Percentiles rank a stretch among this genome's conserved stretches.
phyloP scores from a whole-genome alignment of 2,888 invertebrate genomes.

The Chloromyia formosa region DNA sequence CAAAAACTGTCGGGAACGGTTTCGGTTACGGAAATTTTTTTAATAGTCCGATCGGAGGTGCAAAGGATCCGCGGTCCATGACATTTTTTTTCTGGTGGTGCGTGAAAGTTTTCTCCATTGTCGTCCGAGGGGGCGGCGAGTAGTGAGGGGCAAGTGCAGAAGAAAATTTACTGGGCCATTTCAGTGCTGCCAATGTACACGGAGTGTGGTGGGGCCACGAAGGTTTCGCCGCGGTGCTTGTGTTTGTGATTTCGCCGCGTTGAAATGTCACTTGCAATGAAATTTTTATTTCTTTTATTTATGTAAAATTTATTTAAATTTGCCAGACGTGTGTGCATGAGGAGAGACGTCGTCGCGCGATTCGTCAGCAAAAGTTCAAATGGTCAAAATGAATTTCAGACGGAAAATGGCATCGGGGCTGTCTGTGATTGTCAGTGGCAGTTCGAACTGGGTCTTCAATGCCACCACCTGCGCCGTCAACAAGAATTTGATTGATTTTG shows the following conservation, averaged over 20 bases:
- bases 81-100: constrained; percentile 17
- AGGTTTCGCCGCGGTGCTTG: neutral
- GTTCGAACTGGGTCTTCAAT: neutral
- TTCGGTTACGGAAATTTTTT: too few species aligned
- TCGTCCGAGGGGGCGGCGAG: neutral
- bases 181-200: constrained; percentile 24
- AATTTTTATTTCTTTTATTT: neutral
- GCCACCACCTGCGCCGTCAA: constrained; percentile 6
- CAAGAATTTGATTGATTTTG: too few species aligned
- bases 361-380: constrained; percentile 3
- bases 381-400: neutral
- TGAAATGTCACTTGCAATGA: constrained; percentile 19
- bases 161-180: constrained; percentile 40
- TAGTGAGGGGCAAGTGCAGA: constrained; percentile 19
- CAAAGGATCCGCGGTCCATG: constrained; percentile 40
- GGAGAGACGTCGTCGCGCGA: neutral
- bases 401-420: neutral
- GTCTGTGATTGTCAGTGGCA: constrained; percentile 5
- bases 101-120: constrained; percentile 39
- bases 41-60: neutral
- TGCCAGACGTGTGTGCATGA: neutral
- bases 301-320: constrained; percentile 12
- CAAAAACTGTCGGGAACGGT: neutral
- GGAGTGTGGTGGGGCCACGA: neutral
- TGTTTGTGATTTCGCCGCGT: neutral